Evolutionary conservation across 2,113 vertebrate genomes (phyloP).

Genomic region (Epinephelus fuscoguttatus): DNA sequence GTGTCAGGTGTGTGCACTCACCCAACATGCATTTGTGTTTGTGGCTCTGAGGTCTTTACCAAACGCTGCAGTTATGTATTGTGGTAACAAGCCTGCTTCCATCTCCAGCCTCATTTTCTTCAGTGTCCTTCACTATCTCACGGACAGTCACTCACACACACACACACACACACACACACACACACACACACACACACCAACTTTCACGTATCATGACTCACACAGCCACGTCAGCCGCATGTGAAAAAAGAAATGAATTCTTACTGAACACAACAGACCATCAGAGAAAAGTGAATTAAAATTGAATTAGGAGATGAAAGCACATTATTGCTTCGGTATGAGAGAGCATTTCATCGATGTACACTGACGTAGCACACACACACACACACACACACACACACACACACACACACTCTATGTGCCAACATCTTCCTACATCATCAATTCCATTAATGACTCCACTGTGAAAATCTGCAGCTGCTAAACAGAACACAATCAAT

Average conservation of each 20-base stretch:
- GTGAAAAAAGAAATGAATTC: constrained; percentile 8
- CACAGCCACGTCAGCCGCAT: constrained; percentile 30
- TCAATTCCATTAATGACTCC: constrained; percentile 40
- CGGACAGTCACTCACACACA: constrained; percentile 5
- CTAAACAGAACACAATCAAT: constrained; percentile 44
- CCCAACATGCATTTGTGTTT: constrained; percentile 6
- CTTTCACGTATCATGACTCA: neutral
- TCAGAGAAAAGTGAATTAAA: constrained; percentile 38
- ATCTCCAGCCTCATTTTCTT: constrained; percentile 25
- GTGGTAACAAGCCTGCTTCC: constrained; percentile 21
- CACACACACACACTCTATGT: neutral
- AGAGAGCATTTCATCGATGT: constrained; percentile 7
- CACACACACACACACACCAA: neutral
- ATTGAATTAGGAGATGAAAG: constrained; percentile 40
- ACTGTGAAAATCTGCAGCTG: constrained; percentile 40
- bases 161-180: neutral
- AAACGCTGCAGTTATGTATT: constrained; percentile 26
- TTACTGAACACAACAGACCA: constrained; percentile 24
- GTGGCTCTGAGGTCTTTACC: constrained; percentile 25
- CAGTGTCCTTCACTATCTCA: constrained; percentile 7
- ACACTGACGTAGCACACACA: constrained; percentile 5
- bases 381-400: constrained; percentile 1
- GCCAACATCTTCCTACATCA: constrained; percentile 27
- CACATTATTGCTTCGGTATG: constrained; percentile 22
- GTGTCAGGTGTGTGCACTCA: constrained; percentile 39